A percentile compares a stretch with the other conserved stretches of the same genome.
These are phyloP conservation scores for Caenorhabditis parvicauda DNA, from an alignment of 2,888 invertebrate genomes.

Conservation along the genomic window DNA sequence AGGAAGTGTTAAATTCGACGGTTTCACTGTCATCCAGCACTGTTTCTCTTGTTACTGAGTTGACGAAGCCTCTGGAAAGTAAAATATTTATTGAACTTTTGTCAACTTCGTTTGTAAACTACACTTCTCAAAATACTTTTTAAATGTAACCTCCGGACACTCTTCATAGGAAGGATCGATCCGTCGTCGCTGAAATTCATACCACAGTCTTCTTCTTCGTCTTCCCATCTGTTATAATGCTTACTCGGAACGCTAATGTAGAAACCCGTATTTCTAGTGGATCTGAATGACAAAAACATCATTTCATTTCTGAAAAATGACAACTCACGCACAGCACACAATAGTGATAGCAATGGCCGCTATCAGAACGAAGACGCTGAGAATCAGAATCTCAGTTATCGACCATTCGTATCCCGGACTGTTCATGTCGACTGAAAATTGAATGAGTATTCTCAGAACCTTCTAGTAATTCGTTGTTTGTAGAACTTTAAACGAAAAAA, in stretches of 20 bases:
- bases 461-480: conserved; percentile 1
- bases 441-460: background rate
- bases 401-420: conserved; percentile 21
- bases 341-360: conserved; percentile 22
- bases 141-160: too few species aligned
- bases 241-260: conserved; percentile 30
- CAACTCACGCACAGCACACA: conserved; percentile 30
- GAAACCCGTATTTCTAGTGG: conserved; percentile 24
- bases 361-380: conserved; percentile 25
- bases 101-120: too few species aligned
- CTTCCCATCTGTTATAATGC: conserved; percentile 25
- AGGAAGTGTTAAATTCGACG: too few species aligned
- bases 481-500: conserved; percentile 4
- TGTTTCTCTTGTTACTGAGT: too few species aligned
- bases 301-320: background rate
- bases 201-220: too few species aligned
- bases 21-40: too few species aligned
- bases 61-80: too few species aligned
- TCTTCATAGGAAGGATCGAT: too few species aligned
- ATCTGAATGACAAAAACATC: conserved; percentile 9
- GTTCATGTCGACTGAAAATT: conserved; percentile 23
- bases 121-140: too few species aligned
- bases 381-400: conserved; percentile 15
- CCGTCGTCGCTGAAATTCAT: too few species aligned
- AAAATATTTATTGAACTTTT: too few species aligned